Evolutionary conservation across 2,888 invertebrate genomes (phyloP), one percentile per base, ranked within the genome.

Genomic region (Phortica magna): DNA sequence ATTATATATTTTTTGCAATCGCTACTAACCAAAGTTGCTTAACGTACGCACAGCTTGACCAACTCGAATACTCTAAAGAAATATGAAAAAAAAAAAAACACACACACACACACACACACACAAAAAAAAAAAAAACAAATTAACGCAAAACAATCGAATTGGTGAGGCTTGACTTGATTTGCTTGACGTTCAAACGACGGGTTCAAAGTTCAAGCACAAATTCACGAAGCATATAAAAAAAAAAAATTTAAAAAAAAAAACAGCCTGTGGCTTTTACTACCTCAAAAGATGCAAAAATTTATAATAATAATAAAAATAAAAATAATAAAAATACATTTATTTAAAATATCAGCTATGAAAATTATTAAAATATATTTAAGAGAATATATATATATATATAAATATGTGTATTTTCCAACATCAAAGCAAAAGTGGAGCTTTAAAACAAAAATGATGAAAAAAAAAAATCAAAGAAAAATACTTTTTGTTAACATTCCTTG

Each of bases 181-280:
- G 1, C 41, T 68, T 42, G 42, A 39, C n/a, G 43, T 10, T 68
- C 70, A 43, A 31, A 48, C 48, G 22, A n/a, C n/a, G 17, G 7
- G 14, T 17, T 17, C 5, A n/a, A 17, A 7, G 6, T 55, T 5
- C n/a, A 43, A 7, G 5, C 42, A 7, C 14, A 17, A 41, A 42
- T 14, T 41, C 39, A 41, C 9, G n/a, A 39, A 39, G 12, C 9
- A n/a, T 31, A 72, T 72, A n/a, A 67, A 67, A n/a, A 67, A 42
- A 67, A 67, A 67, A 68, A 68, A 17, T 10, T 73, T 53, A 22
- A 48, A 57, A 73, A 59, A 57, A 57, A 53, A 48, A 77, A 77
- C 79, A 77, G 78, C 75, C 78, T 83, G 84, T 84, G 88, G 86
- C 86, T 88, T 68, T 86, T 82, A 84, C 85, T 86, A 86, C 85